Percentiles rank a stretch among this genome's conserved stretches.
Evolutionary conservation across 2,888 invertebrate species (phyloP).

Genomic region (Hoplodrina ambigua): DNA sequence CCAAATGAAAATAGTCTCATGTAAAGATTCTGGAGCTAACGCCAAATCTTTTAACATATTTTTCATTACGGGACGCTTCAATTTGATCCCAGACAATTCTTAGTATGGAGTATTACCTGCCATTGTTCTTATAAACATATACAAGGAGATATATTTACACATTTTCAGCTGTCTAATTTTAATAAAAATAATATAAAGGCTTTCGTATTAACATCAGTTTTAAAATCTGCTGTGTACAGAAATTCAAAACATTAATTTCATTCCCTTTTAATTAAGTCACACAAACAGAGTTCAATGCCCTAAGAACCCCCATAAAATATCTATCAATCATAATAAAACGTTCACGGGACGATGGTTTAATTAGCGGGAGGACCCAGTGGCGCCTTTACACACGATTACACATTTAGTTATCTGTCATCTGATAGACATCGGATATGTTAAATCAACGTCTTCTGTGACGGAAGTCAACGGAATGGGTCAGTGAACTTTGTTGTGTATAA

Average conservation of each 20-base stretch:
- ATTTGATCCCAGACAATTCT: too few relatives aligned
- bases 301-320: conserved; percentile 56
- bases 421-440: conserved; percentile 53
- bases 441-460: conserved; percentile 43
- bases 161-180: too few relatives aligned
- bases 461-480: conserved; percentile 30
- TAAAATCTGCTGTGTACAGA: neutral
- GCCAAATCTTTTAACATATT: too few relatives aligned
- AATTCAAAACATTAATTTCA: conserved; percentile 2
- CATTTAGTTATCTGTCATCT: conserved; percentile 53
- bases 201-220: neutral
- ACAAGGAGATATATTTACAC: too few relatives aligned
- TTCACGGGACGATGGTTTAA: conserved; percentile 52
- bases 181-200: neutral
- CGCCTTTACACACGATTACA: conserved; percentile 55
- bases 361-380: conserved; percentile 51
- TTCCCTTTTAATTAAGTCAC: conserved; percentile 32
- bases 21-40: too few relatives aligned
- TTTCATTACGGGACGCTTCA: too few relatives aligned
- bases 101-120: too few relatives aligned
- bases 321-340: conserved; percentile 69
- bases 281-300: conserved; percentile 43
- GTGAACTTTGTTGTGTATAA: conserved; percentile 22
- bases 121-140: too few relatives aligned
- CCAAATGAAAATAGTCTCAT: too few relatives aligned